Evolutionary conservation across 1,140 invertebrate species (phyloP).

Genomic region (Oppia nitens): DNA sequence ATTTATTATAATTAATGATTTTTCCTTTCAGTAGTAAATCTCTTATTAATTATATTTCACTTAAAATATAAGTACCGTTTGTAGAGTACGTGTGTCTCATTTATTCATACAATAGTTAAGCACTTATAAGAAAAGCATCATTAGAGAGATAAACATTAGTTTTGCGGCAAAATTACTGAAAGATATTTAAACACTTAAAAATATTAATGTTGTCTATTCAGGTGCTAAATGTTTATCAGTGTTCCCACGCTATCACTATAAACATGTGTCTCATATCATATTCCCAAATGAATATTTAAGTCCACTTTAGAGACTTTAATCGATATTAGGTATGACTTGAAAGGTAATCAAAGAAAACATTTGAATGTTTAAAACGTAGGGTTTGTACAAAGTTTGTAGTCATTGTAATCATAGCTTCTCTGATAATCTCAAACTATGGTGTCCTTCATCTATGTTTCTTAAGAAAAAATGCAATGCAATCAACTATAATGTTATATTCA

Average conservation of each 20-base stretch:
- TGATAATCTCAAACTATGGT: neutral
- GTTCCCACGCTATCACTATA: neutral
- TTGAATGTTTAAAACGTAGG: neutral
- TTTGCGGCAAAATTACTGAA: neutral
- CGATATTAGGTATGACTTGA: neutral
- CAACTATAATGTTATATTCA: no score
- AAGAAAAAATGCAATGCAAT: no score
- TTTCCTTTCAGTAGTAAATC: no score
- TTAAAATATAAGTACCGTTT: neutral
- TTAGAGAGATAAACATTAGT: neutral
- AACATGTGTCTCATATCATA: neutral
- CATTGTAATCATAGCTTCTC: no score
- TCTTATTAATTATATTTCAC: neutral
- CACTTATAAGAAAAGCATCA: neutral
- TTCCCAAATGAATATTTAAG: neutral
- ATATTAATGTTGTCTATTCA: neutral
- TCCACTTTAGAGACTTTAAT: neutral
- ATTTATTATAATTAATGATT: neutral
- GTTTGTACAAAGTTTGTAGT: no score
- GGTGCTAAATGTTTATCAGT: constrained; percentile 1
- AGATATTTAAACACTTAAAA: neutral
- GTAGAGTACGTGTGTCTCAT: no score
- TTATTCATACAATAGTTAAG: neutral
- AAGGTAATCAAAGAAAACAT: neutral
- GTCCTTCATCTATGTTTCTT: neutral